Conservation (phyloP, 2,888 invertebrate genomes). For the Drosophila mercatorum region DNA sequence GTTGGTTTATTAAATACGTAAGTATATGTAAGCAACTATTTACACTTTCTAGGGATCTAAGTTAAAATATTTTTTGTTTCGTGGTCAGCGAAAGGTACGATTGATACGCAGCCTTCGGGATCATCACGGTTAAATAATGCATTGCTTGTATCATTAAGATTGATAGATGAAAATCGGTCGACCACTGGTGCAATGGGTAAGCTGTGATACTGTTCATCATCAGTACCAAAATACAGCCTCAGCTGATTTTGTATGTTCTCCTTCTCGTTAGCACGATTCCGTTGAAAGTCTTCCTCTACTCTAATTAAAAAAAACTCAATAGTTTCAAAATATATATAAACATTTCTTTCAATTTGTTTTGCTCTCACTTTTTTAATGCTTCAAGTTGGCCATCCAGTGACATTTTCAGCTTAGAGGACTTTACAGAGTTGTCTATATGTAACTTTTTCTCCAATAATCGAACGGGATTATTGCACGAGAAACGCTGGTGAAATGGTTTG, state of each 20-base stretch:
- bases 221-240: conserved; percentile 84
- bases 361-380: conserved; percentile 88
- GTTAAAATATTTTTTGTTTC: conserved; percentile 40
- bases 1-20: conserved; percentile 14
- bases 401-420: conserved; percentile 91
- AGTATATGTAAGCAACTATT: conserved; percentile 1
- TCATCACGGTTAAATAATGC: conserved; percentile 86
- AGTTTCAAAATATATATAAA: neutral
- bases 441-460: conserved; percentile 91
- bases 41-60: neutral
- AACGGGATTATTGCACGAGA: conserved; percentile 93
- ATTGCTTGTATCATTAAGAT: conserved; percentile 51
- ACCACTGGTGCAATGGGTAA: conserved; percentile 84
- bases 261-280: conserved; percentile 91
- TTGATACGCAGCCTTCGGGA: conserved; percentile 90
- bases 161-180: conserved; percentile 32
- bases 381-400: conserved; percentile 91
- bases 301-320: conserved; percentile 69
- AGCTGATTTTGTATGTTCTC: conserved; percentile 91
- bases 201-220: conserved; percentile 87
- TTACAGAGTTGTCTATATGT: conserved; percentile 90
- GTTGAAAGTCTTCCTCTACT: conserved; percentile 94
- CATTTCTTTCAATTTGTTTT: too few relatives aligned
- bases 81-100: conserved; percentile 20
- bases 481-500: conserved; percentile 86